Evolutionary conservation across 2,888 invertebrate species (phyloP).

Genomic region (Eurois occulta): DNA sequence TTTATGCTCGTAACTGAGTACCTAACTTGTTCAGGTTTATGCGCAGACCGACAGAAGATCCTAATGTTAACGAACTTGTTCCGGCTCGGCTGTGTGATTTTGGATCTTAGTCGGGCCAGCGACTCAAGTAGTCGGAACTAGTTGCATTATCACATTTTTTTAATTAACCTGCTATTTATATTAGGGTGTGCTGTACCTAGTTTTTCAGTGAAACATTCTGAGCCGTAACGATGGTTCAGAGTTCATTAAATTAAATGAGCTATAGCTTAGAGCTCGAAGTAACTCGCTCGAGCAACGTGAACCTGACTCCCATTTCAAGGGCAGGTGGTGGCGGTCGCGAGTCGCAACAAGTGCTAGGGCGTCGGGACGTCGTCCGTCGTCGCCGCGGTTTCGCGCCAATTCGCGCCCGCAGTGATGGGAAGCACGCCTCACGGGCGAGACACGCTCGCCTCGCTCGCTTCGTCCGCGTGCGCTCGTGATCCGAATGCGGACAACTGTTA

Average conservation of each 20-base stretch:
- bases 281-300: slow-evolving; percentile 54
- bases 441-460: slow-evolving; percentile 78
- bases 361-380: slow-evolving; percentile 73
- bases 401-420: slow-evolving; percentile 85
- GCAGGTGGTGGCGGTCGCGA: slow-evolving; percentile 67
- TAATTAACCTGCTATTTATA: slow-evolving; percentile 13
- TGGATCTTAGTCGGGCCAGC: background rate
- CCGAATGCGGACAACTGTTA: slow-evolving; percentile 69
- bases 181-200: background rate
- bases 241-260: slow-evolving; percentile 35
- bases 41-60: background rate
- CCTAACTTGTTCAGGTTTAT: background rate
- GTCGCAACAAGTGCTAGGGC: slow-evolving; percentile 85
- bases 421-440: slow-evolving; percentile 82
- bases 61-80: background rate
- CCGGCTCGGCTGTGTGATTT: background rate
- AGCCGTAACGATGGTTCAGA: background rate
- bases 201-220: background rate
- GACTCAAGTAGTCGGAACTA: background rate
- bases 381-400: slow-evolving; percentile 82
- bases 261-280: slow-evolving; percentile 34
- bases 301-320: slow-evolving; percentile 79
- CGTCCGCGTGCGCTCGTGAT: slow-evolving; percentile 70
- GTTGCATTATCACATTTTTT: background rate
- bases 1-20: background rate